Conservation (phyloP, 2,113 vertebrate species). For the Seriola aureovittata region DNA sequence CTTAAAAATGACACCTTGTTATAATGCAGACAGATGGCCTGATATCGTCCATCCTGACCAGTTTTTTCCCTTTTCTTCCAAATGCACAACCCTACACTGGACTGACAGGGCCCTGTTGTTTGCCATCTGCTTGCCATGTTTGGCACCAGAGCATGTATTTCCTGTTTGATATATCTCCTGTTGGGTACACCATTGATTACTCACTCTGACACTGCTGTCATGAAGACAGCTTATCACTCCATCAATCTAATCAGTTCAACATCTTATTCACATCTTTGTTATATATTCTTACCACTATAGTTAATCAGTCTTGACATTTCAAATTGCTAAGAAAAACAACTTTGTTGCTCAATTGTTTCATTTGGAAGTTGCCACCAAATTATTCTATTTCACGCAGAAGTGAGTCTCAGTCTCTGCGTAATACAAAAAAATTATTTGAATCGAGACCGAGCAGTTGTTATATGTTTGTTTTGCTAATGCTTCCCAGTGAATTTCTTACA, state of each 20-base stretch:
- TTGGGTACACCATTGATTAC: slow-evolving; percentile 48
- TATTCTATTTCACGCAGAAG: slow-evolving; percentile 8
- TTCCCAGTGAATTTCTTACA: slow-evolving; percentile 49
- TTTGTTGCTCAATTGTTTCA: not conserved
- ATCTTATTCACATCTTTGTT: slow-evolving; percentile 16
- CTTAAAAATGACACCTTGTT: slow-evolving; percentile 66
- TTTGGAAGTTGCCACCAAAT: slow-evolving; percentile 7
- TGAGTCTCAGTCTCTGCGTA: slow-evolving; percentile 16
- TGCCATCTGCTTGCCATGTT: slow-evolving; percentile 77
- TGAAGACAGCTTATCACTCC: slow-evolving; percentile 6
- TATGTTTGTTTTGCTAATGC: slow-evolving; percentile 60
- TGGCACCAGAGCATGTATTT: slow-evolving; percentile 53
- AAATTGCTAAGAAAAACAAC: slow-evolving; percentile 13
- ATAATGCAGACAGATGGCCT: slow-evolving; percentile 76
- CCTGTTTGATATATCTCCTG: slow-evolving; percentile 56
- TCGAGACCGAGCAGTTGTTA: slow-evolving; percentile 40
- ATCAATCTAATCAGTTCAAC: slow-evolving; percentile 2
- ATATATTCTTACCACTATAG: slow-evolving; percentile 7
- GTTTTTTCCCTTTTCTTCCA: slow-evolving; percentile 44
- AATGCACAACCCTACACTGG: slow-evolving; percentile 59
- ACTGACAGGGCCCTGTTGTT: slow-evolving; percentile 73
- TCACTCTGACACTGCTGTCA: slow-evolving; percentile 38
- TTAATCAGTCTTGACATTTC: slow-evolving; percentile 22
- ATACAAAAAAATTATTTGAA: slow-evolving; percentile 35
- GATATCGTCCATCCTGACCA: slow-evolving; percentile 64